These are phyloP conservation scores for Phyllostomus discolor DNA, from an alignment of 2,113 vertebrate species.

Conservation along the genomic window DNA sequence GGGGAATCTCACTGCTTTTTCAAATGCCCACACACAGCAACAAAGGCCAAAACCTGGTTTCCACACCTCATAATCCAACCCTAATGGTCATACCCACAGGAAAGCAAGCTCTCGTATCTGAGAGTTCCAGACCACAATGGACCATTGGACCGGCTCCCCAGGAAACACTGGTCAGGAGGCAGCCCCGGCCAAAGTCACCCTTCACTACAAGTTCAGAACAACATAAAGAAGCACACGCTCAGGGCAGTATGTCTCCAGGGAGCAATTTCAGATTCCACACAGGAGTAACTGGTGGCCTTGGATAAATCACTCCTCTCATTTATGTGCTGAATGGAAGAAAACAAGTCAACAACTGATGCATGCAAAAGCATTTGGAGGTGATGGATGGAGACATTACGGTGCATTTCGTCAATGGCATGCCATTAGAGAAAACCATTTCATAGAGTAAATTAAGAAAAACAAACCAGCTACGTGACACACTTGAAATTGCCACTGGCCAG, in stretches of 20 bases:
- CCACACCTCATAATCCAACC: background rate
- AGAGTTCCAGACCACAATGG: background rate
- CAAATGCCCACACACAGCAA: background rate
- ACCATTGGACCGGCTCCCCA: background rate
- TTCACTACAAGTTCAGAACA: conserved; percentile 10
- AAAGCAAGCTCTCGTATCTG: background rate
- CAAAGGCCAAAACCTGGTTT: background rate
- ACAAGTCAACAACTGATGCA: conserved; percentile 60
- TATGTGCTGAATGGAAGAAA: conserved; percentile 59
- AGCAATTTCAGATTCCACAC: conserved; percentile 56
- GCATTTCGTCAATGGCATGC: conserved; percentile 47
- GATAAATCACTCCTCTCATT: conserved; percentile 73
- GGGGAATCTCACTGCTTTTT: background rate
- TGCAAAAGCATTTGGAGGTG: conserved; percentile 63
- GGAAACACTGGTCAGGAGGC: background rate
- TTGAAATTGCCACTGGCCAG: conserved; percentile 39
- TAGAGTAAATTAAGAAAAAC: conserved; percentile 72
- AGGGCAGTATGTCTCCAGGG: conserved; percentile 54
- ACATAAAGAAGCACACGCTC: background rate
- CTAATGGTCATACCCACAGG: background rate
- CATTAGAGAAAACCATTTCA: conserved; percentile 68
- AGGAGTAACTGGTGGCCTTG: conserved; percentile 54
- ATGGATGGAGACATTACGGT: conserved; percentile 62
- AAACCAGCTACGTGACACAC: conserved; percentile 60
- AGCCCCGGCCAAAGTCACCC: conserved; percentile 2